phyloP scores from a whole-genome alignment of 1,140 invertebrate genomes.

The Drosophila lini region DNA sequence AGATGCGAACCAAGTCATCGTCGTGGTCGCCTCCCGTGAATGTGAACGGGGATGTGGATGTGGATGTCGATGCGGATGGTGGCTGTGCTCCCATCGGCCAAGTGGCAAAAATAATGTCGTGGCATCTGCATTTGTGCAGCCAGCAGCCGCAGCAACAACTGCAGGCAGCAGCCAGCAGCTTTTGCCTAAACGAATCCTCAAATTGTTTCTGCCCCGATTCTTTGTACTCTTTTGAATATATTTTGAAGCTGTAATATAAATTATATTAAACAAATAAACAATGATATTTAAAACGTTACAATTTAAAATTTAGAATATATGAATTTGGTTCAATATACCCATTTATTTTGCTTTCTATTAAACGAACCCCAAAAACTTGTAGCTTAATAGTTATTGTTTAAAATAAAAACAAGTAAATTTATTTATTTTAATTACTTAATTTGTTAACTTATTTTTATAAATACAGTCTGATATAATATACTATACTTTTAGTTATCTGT shows the following conservation, averaged over 20 bases:
- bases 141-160: constrained; percentile 45
- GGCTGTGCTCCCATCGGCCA: constrained; percentile 61
- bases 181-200: constrained; percentile 71
- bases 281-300: background rate
- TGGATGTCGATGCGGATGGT: constrained; percentile 10
- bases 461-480: background rate
- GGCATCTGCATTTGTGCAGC: constrained; percentile 77
- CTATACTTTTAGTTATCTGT: background rate
- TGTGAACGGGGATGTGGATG: constrained; percentile 1
- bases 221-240: background rate
- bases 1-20: constrained; percentile 74
- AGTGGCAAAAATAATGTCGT: constrained; percentile 83
- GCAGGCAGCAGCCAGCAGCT: constrained; percentile 60
- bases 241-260: background rate
- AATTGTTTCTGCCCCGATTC: constrained; percentile 41
- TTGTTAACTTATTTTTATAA: background rate
- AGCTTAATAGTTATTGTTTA: background rate
- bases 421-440: background rate
- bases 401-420: background rate
- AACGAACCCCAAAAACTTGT: no score
- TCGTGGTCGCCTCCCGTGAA: constrained; percentile 18
- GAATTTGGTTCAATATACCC: no score
- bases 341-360: no score
- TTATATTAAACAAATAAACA: background rate
- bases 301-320: background rate